A percentile compares a stretch with the other conserved stretches of the same genome.
phyloP scores from a whole-genome alignment of 2,797 vertebrate species.

The Liasis olivaceus region DNA sequence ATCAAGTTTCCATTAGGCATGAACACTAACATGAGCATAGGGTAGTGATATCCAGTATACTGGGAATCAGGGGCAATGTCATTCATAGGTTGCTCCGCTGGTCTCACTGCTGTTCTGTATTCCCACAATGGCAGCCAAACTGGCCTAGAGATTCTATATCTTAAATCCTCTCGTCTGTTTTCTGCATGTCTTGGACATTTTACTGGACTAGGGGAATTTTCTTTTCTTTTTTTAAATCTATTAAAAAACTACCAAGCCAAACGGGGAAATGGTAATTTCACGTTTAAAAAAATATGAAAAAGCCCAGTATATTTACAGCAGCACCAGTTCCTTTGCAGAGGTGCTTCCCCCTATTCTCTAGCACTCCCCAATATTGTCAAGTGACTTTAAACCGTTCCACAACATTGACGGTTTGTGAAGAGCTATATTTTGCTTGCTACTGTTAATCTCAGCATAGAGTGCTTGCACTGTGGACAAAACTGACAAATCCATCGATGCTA shows the following conservation, averaged over 20 bases:
- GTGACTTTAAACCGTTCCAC: neutral
- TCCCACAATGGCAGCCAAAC: neutral
- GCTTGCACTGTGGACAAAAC: no score
- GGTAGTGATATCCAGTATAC: no score
- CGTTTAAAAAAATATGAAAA: neutral
- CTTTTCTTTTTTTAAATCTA: neutral
- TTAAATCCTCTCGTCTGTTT: neutral
- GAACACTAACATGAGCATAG: neutral
- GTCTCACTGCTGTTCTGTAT: neutral
- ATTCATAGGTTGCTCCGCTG: no score
- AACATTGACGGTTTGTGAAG: neutral
- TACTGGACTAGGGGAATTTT: neutral
- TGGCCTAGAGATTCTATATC: neutral
- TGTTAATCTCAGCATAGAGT: neutral
- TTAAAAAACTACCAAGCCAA: neutral
- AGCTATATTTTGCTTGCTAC: neutral
- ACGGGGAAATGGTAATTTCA: neutral
- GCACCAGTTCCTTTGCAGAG: neutral
- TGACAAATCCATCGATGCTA: neutral
- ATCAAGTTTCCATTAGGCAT: neutral
- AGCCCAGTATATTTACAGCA: neutral
- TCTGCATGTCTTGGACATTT: neutral
- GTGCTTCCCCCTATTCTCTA: neutral
- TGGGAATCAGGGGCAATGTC: neutral
- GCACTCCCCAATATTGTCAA: neutral